Conservation (phyloP, 2,113 vertebrate species). For the human region DNA sequence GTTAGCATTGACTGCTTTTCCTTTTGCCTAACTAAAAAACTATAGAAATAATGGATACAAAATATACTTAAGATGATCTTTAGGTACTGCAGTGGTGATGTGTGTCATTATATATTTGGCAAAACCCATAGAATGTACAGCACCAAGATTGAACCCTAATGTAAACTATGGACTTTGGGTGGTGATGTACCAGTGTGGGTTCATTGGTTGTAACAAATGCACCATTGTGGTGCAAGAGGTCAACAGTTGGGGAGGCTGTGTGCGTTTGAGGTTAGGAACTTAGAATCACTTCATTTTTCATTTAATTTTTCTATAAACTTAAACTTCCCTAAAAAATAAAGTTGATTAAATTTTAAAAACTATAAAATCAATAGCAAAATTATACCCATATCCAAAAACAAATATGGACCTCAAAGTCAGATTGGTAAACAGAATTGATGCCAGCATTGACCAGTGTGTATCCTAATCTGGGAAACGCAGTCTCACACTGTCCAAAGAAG, state of each 20-base stretch:
- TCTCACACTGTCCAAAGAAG: background rate
- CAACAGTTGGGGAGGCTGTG: background rate
- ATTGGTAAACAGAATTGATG: background rate
- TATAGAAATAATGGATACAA: background rate
- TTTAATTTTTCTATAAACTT: background rate
- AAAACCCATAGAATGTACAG: background rate
- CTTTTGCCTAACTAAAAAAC: background rate
- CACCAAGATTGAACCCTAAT: background rate
- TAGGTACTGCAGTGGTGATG: background rate
- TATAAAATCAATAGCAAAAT: background rate
- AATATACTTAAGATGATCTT: background rate
- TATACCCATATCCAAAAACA: background rate
- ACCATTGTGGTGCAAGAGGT: background rate
- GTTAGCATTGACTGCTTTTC: background rate
- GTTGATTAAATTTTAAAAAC: background rate
- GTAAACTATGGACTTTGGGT: background rate
- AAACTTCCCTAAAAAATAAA: background rate
- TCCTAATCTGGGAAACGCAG: background rate
- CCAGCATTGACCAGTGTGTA: accelerated
- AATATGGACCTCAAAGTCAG: background rate
- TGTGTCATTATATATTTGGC: background rate
- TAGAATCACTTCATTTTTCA: background rate
- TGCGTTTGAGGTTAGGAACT: too few species aligned
- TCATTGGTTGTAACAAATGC: background rate
- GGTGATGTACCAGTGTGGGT: background rate